Conservation (phyloP, 1,140 invertebrate genomes). For the Carcinoscorpius rotundicauda region DNA sequence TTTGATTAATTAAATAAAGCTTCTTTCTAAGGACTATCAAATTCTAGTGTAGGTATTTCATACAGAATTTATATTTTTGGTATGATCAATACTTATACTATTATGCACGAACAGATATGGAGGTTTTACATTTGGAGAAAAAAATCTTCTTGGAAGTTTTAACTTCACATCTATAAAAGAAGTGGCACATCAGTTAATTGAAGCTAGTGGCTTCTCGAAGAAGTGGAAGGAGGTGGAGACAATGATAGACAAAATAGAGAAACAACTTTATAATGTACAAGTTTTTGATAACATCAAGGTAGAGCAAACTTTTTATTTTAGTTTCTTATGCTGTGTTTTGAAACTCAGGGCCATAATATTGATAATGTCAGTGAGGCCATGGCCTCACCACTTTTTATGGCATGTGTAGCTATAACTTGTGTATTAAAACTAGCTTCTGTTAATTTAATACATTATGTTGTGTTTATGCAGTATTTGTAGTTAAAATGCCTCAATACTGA, state of each 20-base stretch:
- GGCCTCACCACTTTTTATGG: no score
- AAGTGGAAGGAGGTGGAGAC: slow-evolving; percentile 5
- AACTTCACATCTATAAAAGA: slow-evolving; percentile 28
- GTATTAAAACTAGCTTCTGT: no score
- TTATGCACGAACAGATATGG: slow-evolving; percentile 30
- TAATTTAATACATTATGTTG: no score
- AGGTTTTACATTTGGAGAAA: slow-evolving; percentile 36
- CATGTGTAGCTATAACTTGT: no score
- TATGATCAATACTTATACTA: slow-evolving; percentile 1
- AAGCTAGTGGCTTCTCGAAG: slow-evolving; percentile 18
- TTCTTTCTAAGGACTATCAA: neutral
- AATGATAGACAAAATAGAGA: slow-evolving; percentile 18
- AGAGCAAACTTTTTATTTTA: slow-evolving; percentile 8
- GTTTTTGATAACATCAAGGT: slow-evolving; percentile 26
- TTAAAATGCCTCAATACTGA: no score
- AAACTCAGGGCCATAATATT: no score
- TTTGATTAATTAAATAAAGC: slow-evolving; percentile 1
- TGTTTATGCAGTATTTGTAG: no score
- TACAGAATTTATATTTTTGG: neutral
- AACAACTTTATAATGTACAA: slow-evolving; percentile 13
- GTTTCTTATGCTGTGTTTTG: no score
- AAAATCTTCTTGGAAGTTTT: slow-evolving; percentile 25
- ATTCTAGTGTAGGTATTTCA: slow-evolving; percentile 1
- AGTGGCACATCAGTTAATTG: slow-evolving; percentile 22
- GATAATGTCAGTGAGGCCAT: no score